These are phyloP conservation scores for Canis aureus DNA, from an alignment of 2,113 vertebrate species.

Conservation along the genomic window DNA sequence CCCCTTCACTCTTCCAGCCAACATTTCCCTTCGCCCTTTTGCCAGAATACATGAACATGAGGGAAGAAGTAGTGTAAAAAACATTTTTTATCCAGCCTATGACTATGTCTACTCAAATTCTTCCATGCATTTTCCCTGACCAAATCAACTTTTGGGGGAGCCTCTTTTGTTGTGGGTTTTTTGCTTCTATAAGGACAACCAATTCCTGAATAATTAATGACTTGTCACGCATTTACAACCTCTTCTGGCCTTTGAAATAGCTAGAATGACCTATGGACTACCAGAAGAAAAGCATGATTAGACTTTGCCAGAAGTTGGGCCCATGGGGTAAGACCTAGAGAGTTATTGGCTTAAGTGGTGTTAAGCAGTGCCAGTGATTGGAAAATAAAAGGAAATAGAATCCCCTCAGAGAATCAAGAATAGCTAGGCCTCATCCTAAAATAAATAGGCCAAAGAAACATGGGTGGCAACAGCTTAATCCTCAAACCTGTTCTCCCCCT, in stretches of 20 bases:
- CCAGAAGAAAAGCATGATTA: background rate
- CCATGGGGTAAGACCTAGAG: conserved; percentile 57
- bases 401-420: conserved; percentile 58
- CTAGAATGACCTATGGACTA: conserved; percentile 17
- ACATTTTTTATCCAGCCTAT: background rate
- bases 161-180: background rate
- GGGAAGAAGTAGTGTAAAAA: background rate
- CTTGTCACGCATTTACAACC: conserved; percentile 16
- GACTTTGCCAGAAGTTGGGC: conserved; percentile 44
- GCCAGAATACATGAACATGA: background rate
- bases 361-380: conserved; percentile 62
- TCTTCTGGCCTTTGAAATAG: conserved; percentile 41
- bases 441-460: conserved; percentile 68
- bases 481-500: conserved; percentile 70
- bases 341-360: conserved; percentile 77
- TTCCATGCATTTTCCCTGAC: background rate
- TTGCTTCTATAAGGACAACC: background rate
- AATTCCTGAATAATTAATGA: conserved; percentile 32
- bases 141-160: background rate
- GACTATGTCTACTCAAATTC: background rate
- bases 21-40: background rate
- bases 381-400: conserved; percentile 79
- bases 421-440: conserved; percentile 62
- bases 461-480: conserved; percentile 62
- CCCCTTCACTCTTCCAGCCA: background rate